Conservation (phyloP, 2,888 invertebrate species). For the Carcina quercana region DNA sequence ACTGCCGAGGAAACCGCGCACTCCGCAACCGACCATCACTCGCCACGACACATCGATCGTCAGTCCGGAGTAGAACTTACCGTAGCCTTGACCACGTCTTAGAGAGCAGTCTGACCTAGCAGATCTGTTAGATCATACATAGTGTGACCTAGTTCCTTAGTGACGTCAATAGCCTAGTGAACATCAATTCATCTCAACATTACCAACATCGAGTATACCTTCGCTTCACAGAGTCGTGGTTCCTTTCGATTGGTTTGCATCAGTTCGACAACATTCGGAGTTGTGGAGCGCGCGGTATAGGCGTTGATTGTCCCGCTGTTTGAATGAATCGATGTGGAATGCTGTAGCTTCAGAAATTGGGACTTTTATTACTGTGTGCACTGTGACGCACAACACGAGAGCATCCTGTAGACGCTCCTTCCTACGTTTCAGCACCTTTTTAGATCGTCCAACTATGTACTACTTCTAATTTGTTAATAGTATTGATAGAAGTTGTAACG, state of each 20-base stretch:
- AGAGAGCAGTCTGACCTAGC: no score
- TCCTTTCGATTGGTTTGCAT: no score
- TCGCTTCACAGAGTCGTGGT: conserved; percentile 6
- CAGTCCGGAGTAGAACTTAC: not conserved
- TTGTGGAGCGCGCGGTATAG: conserved; percentile 66
- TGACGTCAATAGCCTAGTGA: conserved; percentile 2
- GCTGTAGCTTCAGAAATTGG: conserved; percentile 45
- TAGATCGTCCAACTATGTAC: conserved; percentile 68
- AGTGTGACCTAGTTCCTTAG: conserved; percentile 1
- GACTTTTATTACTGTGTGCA: conserved; percentile 54
- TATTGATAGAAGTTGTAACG: no score
- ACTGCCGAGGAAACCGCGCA: conserved; percentile 53
- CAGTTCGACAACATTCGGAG: not conserved
- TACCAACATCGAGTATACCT: conserved; percentile 1
- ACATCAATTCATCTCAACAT: no score
- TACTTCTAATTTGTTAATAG: no score
- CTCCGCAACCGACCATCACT: conserved; percentile 37
- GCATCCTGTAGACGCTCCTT: conserved; percentile 69
- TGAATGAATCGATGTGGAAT: conserved; percentile 67
- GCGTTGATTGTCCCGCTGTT: conserved; percentile 44
- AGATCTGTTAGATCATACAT: no score
- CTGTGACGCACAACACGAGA: conserved; percentile 59
- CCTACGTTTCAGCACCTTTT: conserved; percentile 71
- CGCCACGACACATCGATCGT: conserved; percentile 3
- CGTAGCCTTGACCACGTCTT: not conserved